Percentiles rank a stretch among this genome's conserved stretches.
Conservation (phyloP, 2,888 invertebrate species). For the Caenorhabditis virilis region DNA sequence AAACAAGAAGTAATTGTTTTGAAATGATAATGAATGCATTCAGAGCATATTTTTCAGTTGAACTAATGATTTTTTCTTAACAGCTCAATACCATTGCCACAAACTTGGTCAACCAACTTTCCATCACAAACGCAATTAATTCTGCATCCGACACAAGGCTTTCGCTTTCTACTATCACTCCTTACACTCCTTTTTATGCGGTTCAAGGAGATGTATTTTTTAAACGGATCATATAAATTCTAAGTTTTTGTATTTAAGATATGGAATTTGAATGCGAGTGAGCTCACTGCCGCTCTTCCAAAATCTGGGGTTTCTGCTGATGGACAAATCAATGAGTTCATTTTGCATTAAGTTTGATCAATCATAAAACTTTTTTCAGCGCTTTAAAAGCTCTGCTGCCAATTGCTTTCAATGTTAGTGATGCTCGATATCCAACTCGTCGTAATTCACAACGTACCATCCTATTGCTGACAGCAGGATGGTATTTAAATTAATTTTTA, state of each 20-base stretch:
- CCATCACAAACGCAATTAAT: slow-evolving; percentile 2
- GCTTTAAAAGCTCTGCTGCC: not conserved
- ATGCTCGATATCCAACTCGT: slow-evolving; percentile 11
- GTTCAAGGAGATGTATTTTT: slow-evolving; percentile 16
- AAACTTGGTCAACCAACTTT: slow-evolving; percentile 10
- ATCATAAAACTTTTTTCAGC: not conserved
- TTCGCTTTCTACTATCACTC: slow-evolving; percentile 16
- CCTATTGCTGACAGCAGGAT: slow-evolving; percentile 18
- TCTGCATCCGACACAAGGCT: slow-evolving; percentile 8
- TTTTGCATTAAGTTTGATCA: not conserved
- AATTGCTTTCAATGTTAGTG: slow-evolving; percentile 10
- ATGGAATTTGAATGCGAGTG: slow-evolving; percentile 10
- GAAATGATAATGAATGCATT: no score
- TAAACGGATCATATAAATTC: not conserved
- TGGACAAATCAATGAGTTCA: slow-evolving; percentile 7
- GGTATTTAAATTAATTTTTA: slow-evolving; percentile 8
- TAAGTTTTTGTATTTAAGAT: no score
- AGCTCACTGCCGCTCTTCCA: slow-evolving; percentile 7
- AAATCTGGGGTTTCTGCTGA: slow-evolving; percentile 10
- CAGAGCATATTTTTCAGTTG: no score
- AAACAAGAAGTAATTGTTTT: no score
- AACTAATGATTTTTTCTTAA: no score
- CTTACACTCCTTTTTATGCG: slow-evolving; percentile 13
- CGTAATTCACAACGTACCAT: slow-evolving; percentile 16
- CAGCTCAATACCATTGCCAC: slow-evolving; percentile 8